Percentiles rank a stretch among this genome's conserved stretches.
phyloP scores from a whole-genome alignment of 1,140 invertebrate genomes.

The Bombus sylvicola region DNA sequence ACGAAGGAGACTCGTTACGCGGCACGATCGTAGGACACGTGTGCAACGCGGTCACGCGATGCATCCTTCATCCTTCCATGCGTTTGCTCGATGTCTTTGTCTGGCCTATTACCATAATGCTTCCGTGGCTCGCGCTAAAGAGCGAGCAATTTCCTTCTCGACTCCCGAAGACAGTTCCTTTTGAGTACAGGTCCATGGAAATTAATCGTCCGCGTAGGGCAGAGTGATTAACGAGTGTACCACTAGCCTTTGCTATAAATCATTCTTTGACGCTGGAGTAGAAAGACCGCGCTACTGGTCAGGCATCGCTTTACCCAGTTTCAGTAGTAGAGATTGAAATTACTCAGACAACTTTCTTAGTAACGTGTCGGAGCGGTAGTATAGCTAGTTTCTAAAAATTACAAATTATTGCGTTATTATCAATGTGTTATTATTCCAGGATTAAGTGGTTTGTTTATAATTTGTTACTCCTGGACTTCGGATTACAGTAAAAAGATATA shows the following conservation, averaged over 20 bases:
- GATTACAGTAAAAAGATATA: too few relatives aligned
- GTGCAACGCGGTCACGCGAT: constrained; percentile 53
- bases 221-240: constrained; percentile 60
- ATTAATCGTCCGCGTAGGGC: constrained; percentile 52
- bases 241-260: constrained; percentile 10
- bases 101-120: constrained; percentile 54
- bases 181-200: constrained; percentile 36
- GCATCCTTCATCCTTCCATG: constrained; percentile 1
- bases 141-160: constrained; percentile 58
- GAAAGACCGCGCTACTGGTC: constrained; percentile 17
- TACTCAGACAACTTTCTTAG: too few relatives aligned
- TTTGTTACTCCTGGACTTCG: too few relatives aligned
- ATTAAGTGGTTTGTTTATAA: too few relatives aligned
- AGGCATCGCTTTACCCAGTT: not conserved
- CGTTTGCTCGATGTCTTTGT: constrained; percentile 63
- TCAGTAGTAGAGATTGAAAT: too few relatives aligned
- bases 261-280: constrained; percentile 38
- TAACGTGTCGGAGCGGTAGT: too few relatives aligned
- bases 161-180: constrained; percentile 31
- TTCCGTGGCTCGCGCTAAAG: constrained; percentile 45
- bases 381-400: too few relatives aligned
- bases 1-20: constrained; percentile 22
- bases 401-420: too few relatives aligned
- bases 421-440: too few relatives aligned
- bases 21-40: not conserved